phyloP scores from a whole-genome alignment of 2,888 invertebrate species.

The Vesta saturnalis region DNA sequence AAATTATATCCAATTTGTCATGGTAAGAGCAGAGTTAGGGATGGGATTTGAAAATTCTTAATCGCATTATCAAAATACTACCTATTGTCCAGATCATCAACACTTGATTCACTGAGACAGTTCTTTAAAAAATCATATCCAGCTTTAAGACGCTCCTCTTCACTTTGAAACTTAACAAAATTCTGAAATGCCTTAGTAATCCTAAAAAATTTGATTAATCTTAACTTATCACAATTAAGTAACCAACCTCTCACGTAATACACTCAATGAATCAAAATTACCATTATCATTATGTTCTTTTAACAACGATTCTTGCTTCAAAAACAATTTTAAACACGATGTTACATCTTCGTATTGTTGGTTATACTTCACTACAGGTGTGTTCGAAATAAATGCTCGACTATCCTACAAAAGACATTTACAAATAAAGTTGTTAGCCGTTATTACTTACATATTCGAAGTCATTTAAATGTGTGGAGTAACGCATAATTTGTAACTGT shows the following conservation, averaged over 20 bases:
- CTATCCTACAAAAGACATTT: not conserved
- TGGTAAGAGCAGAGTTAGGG: too few relatives aligned
- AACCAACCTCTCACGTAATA: conserved; percentile 20
- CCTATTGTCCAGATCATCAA: too few relatives aligned
- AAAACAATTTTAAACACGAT: conserved; percentile 18
- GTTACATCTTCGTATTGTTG: conserved; percentile 10
- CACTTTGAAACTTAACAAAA: too few relatives aligned
- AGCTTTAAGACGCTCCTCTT: too few relatives aligned
- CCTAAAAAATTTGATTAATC: too few relatives aligned
- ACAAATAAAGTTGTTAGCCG: not conserved
- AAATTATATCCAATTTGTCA: too few relatives aligned
- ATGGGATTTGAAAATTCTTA: too few relatives aligned
- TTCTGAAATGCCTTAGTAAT: too few relatives aligned
- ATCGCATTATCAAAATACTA: too few relatives aligned
- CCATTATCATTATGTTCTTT: not conserved
- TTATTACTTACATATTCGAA: conserved; percentile 42
- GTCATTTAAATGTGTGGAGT: conserved; percentile 43
- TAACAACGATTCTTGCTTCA: not conserved
- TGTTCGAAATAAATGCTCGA: not conserved
- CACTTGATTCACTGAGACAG: too few relatives aligned
- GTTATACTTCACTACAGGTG: not conserved
- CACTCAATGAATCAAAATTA: conserved; percentile 12
- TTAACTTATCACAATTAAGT: too few relatives aligned
- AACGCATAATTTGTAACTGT: conserved; percentile 45
- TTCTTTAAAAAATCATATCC: too few relatives aligned